Evolutionary conservation across 1,140 invertebrate species (phyloP), one percentile per base, ranked within the genome.

Genomic region (Myzus persicae): DNA sequence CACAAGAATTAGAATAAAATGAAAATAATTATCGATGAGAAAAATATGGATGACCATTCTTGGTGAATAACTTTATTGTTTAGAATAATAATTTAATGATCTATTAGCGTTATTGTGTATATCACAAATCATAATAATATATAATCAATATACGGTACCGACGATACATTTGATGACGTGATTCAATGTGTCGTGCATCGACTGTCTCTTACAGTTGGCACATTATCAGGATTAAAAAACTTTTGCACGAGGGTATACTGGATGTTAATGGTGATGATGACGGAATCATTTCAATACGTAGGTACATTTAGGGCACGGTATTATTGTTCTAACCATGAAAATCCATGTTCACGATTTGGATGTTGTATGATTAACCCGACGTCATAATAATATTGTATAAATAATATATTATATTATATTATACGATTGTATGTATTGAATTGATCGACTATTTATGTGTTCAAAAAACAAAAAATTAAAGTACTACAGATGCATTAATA

Each of bases 151-250:
- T n/a, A 67, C 11, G 9, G 31, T 67, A 67, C 14, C 31, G 4
- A 3, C 4, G 59, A 67, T 67, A 31, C 59, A 67, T 67, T n/a
- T 67, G 59, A 76, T n/a, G 59, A 76, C n/a, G 59, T 76, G 11
- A 51, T 51, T 51, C 48, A 51, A 51, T 51, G 20, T 51, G 20
- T 0, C n/a, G 6, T 18, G 5, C 59, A 18, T 5, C 26, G 24
- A 54, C 26, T 26, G 54, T 11, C 26, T 76, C 59, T 67, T 67
- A n/a, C 5, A 5, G 5, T 11, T 67, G 31, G 14, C 14, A 67
- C 59, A 76, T 76, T 76, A 76, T 76, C 59, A 18, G n/a, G 31
- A 76, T 76, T 76, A 76, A 76, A 76, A 76, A 76, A 76, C 59
- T n/a, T 76, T 76, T 76, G 14, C 18, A 76, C 59, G 36, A 14